A percentile compares a stretch with the other conserved stretches of the same genome.
Conservation (phyloP, 1,140 invertebrate genomes). For the Pogonomyrmex californicus region DNA sequence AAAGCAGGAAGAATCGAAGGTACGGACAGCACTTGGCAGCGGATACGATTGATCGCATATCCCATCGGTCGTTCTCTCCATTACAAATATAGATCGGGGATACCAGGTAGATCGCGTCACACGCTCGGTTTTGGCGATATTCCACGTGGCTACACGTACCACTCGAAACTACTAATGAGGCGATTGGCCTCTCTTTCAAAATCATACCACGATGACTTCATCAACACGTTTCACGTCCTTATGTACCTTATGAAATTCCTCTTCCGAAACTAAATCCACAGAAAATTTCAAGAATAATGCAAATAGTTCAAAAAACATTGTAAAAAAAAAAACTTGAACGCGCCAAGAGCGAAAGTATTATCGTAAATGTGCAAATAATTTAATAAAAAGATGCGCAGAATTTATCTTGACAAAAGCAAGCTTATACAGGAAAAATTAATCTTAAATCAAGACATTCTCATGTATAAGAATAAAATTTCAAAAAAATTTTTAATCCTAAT, state of each 20-base stretch:
- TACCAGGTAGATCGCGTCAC: constrained; percentile 76
- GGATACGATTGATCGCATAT: constrained; percentile 83
- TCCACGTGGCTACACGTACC: constrained; percentile 74
- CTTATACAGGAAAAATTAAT: not conserved
- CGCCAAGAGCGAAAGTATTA: not conserved
- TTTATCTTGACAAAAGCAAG: not conserved
- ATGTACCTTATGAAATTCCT: not conserved
- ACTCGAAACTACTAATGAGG: constrained; percentile 54
- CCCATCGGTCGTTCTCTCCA: constrained; percentile 83
- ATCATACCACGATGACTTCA: constrained; percentile 31
- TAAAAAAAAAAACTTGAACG: not conserved
- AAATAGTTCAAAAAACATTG: not conserved
- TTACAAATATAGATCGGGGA: constrained; percentile 83
- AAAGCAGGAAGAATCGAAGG: constrained; percentile 64
- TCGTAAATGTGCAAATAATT: not conserved
- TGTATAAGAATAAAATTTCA: no score
- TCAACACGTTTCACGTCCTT: constrained; percentile 8
- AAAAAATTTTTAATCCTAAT: no score
- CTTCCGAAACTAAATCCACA: not conserved
- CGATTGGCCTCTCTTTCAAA: constrained; percentile 58
- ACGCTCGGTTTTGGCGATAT: constrained; percentile 78
- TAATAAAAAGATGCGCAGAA: not conserved
- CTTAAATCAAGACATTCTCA: no score
- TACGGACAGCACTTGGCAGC: constrained; percentile 79
- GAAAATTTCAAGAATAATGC: not conserved